phyloP scores from a whole-genome alignment of 2,797 vertebrate species.

The Thalassophryne amazonica region DNA sequence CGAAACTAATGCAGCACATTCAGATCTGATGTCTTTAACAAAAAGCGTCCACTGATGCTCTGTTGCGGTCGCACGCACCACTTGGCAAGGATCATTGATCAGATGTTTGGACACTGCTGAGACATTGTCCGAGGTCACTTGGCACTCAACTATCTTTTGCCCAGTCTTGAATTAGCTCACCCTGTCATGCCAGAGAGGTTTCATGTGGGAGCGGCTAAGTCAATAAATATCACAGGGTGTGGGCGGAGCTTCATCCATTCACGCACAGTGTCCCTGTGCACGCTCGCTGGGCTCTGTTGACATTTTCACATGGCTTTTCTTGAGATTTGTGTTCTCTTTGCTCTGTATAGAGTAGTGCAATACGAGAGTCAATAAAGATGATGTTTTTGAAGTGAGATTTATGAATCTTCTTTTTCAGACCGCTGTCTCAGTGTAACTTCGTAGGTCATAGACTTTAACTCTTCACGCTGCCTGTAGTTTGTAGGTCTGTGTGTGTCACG shows the following conservation, averaged over 20 bases:
- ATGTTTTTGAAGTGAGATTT: constrained; percentile 78
- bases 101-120: constrained; percentile 1
- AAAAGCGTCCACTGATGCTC: no score
- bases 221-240: no score
- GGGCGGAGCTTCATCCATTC: neutral
- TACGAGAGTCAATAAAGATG: constrained; percentile 92
- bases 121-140: neutral
- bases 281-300: constrained; percentile 30
- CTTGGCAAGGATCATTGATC: no score
- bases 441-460: constrained; percentile 12
- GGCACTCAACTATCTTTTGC: neutral
- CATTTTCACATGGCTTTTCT: constrained; percentile 65
- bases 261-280: constrained; percentile 6
- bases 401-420: constrained; percentile 55
- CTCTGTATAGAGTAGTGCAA: constrained; percentile 79
- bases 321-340: constrained; percentile 65
- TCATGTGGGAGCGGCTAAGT: no score
- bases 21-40: no score
- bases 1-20: constrained; percentile 1
- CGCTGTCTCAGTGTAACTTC: neutral
- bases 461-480: constrained; percentile 4
- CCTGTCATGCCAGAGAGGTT: no score
- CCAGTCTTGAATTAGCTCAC: no score
- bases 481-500: neutral
- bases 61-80: no score